Evolutionary conservation across 2,888 invertebrate species (phyloP).

Genomic region (Thymelicus acteon): DNA sequence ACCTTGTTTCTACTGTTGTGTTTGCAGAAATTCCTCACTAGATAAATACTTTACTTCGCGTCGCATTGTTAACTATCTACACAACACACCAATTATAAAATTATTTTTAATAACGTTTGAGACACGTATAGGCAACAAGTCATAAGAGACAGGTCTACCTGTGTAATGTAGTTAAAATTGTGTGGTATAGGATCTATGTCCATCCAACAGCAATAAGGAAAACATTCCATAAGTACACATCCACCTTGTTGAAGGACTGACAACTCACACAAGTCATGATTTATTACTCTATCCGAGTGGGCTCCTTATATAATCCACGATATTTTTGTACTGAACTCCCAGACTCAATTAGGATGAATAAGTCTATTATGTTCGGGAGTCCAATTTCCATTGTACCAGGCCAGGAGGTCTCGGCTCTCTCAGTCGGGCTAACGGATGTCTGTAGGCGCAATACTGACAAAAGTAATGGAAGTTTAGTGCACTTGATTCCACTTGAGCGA

Average conservation of each 20-base stretch:
- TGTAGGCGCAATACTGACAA: conserved; percentile 71
- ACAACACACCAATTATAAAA: too few species aligned
- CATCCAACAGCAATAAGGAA: not conserved
- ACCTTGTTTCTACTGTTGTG: too few species aligned
- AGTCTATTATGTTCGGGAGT: conserved; percentile 41
- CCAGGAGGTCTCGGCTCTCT: conserved; percentile 45
- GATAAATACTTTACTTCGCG: too few species aligned
- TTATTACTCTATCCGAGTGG: conserved; percentile 17
- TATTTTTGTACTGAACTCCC: conserved; percentile 28
- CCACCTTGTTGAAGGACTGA: too few species aligned
- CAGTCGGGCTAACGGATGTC: conserved; percentile 64
- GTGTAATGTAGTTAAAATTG: not conserved
- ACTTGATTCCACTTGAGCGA: conserved; percentile 78
- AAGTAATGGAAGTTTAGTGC: conserved; percentile 75
- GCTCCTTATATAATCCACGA: not conserved
- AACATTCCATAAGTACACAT: not conserved
- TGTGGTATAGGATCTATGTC: not conserved
- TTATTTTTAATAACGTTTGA: too few species aligned
- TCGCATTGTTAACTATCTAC: too few species aligned
- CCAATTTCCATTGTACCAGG: conserved; percentile 42
- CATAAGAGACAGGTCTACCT: too few species aligned
- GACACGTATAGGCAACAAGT: too few species aligned
- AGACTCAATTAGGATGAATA: conserved; percentile 23
- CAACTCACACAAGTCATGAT: conserved; percentile 15
- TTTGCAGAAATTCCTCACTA: too few species aligned